These are phyloP conservation scores for Aurelia coerulea DNA, from an alignment of 30 jellyfish, hydroid and myxozoan genomes.

Conservation along the genomic window DNA sequence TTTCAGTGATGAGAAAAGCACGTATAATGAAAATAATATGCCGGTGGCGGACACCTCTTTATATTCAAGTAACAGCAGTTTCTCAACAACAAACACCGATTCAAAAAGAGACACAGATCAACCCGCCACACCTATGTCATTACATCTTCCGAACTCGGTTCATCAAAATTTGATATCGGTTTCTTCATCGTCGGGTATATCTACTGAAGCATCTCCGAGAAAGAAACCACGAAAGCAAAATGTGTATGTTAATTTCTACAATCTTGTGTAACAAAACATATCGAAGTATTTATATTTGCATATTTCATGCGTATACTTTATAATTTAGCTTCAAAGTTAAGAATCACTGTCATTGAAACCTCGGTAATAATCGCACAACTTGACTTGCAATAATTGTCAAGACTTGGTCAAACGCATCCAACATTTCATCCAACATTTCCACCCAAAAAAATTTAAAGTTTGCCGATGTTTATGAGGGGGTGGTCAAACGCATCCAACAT, in stretches of 20 bases:
- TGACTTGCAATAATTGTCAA: no score
- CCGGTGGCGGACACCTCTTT: constrained; percentile 32
- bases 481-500: no score
- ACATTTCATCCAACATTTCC: no score
- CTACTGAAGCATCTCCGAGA: constrained; percentile 96
- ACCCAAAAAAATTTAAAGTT: no score
- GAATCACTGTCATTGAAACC: no score
- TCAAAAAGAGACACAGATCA: constrained; percentile 36
- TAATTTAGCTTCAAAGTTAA: no score
- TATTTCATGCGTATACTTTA: no score
- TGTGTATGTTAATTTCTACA: constrained; percentile 66
- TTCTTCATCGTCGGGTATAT: constrained; percentile 5
- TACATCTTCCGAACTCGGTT: constrained; percentile 6
- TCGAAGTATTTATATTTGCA: no score
- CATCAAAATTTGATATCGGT: constrained; percentile 21
- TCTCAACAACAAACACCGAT: constrained; percentile 37
- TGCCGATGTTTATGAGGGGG: no score
- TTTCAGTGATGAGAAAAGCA: constrained; percentile 63
- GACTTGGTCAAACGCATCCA: no score
- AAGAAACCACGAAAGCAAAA: constrained; percentile 96
- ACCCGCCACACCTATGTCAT: constrained; percentile 17
- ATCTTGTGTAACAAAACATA: no score
- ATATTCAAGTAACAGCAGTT: constrained; percentile 12
- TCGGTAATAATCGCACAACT: no score
- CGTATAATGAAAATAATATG: constrained; percentile 25